phyloP scores from a whole-genome alignment of 1,140 invertebrate species.

The Aphelinus certus region DNA sequence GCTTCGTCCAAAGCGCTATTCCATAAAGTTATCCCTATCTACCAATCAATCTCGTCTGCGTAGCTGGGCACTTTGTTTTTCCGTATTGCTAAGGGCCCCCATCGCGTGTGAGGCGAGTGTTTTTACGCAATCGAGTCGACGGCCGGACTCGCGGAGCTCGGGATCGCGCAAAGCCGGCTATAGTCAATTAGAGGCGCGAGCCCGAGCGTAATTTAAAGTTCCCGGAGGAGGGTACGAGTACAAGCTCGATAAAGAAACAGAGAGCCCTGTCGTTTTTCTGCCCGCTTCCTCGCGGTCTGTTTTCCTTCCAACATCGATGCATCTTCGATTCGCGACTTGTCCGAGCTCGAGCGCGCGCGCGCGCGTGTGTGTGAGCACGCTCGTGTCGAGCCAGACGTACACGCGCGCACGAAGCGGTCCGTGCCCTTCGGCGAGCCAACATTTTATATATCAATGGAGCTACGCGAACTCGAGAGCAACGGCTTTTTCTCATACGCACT shows the following conservation, averaged over 20 bases:
- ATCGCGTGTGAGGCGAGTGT: constrained; percentile 7
- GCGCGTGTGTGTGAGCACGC: too few species aligned
- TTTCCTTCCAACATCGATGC: background rate
- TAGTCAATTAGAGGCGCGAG: constrained; percentile 19
- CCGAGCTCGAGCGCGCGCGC: too few species aligned
- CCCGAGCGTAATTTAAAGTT: constrained; percentile 14
- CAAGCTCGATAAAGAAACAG: background rate
- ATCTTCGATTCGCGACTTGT: background rate
- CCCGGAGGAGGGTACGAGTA: background rate
- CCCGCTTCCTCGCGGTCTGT: background rate
- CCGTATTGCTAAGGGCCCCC: background rate
- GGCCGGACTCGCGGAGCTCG: constrained; percentile 9
- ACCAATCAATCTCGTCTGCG: too few species aligned
- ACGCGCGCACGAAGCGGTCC: too few species aligned
- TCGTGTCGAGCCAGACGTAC: too few species aligned
- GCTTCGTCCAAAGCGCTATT: too few species aligned
- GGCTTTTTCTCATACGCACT: too few species aligned
- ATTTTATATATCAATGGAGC: too few species aligned
- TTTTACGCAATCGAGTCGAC: background rate
- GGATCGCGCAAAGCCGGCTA: background rate
- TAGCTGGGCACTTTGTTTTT: too few species aligned
- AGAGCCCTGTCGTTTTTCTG: background rate
- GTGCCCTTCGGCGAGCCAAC: too few species aligned
- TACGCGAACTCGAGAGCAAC: too few species aligned
- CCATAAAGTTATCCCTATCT: too few species aligned